phyloP scores from a whole-genome alignment of 2,797 vertebrate genomes.

The Alca torda region DNA sequence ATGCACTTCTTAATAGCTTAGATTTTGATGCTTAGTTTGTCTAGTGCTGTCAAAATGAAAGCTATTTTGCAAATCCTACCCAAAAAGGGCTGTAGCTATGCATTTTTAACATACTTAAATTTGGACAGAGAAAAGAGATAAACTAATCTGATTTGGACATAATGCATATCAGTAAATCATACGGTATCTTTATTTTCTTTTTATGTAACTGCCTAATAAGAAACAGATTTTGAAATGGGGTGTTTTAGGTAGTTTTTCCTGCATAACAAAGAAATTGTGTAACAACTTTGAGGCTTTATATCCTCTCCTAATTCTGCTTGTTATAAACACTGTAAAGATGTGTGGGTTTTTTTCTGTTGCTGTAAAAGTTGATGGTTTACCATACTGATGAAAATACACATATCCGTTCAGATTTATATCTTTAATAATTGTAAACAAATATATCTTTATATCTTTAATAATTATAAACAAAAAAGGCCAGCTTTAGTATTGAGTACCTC shows the following conservation, averaged over 20 bases:
- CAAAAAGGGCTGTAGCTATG: neutral
- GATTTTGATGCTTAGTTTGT: neutral
- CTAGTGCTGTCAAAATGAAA: neutral
- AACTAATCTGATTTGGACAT: slow-evolving; percentile 11
- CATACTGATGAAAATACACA: neutral
- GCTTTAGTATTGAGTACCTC: neutral
- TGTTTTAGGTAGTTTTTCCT: neutral
- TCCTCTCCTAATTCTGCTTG: neutral
- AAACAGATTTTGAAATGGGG: slow-evolving; percentile 10
- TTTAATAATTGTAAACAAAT: neutral
- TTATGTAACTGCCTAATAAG: slow-evolving; percentile 11
- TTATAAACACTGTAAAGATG: neutral
- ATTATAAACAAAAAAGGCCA: neutral
- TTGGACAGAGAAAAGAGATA: neutral
- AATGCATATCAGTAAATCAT: neutral
- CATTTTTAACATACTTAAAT: neutral
- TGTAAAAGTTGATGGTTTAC: neutral
- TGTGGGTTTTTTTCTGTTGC: neutral
- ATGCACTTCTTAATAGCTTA: neutral
- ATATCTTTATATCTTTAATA: neutral
- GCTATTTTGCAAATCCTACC: neutral
- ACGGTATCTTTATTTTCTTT: neutral
- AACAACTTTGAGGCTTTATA: neutral
- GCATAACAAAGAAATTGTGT: slow-evolving; percentile 9
- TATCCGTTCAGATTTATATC: neutral